These are phyloP conservation scores for Oncorhynchus clarkii DNA, from an alignment of 2,113 vertebrate species.

Conservation along the genomic window DNA sequence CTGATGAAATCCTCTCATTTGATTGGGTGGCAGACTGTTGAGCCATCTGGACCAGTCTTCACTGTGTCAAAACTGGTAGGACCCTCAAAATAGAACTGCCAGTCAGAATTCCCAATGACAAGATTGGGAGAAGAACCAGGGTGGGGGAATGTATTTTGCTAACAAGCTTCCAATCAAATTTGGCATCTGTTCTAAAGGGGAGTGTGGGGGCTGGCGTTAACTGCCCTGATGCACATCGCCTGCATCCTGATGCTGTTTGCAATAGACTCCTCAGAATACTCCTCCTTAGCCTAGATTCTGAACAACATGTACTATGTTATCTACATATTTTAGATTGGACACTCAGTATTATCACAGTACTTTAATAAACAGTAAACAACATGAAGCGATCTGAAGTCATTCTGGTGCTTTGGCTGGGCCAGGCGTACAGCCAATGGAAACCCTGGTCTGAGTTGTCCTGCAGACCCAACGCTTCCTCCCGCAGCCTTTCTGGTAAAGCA, in stretches of 20 bases:
- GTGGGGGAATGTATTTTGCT: conserved; percentile 25
- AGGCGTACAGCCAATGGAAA: neutral
- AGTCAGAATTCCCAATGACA: conserved; percentile 38
- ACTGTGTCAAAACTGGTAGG: conserved; percentile 7
- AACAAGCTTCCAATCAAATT: conserved; percentile 36
- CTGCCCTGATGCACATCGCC: neutral
- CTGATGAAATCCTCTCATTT: conserved; percentile 41
- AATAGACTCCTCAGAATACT: neutral
- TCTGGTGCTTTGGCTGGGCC: neutral
- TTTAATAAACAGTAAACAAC: neutral
- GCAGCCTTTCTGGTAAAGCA: neutral
- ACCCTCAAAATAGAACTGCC: conserved; percentile 43
- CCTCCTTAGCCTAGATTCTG: neutral
- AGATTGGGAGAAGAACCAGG: conserved; percentile 16
- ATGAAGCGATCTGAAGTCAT: neutral
- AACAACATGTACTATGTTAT: neutral
- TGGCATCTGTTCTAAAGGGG: conserved; percentile 32
- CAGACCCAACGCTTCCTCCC: neutral
- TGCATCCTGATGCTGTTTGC: neutral
- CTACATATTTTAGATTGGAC: neutral
- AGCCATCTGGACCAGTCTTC: conserved; percentile 40
- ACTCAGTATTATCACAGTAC: neutral
- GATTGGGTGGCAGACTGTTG: conserved; percentile 23
- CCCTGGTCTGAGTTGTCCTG: neutral
- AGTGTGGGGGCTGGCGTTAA: conserved; percentile 3